These are phyloP conservation scores for Apodemus sylvaticus DNA, from an alignment of 2,113 vertebrate species.

Conservation along the genomic window DNA sequence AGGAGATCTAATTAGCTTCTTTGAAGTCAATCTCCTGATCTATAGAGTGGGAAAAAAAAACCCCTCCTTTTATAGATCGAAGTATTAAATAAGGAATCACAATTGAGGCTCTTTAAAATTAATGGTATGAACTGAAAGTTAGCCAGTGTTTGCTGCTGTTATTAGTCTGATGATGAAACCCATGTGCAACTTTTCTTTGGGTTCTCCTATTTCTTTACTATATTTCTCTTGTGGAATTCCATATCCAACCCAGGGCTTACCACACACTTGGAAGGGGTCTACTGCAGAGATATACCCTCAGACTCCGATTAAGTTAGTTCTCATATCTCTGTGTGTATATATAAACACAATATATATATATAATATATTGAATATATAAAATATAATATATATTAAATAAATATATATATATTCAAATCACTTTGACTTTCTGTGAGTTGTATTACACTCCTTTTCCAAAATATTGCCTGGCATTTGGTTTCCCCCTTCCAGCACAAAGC, in stretches of 20 bases:
- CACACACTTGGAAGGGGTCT: background rate
- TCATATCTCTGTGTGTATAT: too few relatives aligned
- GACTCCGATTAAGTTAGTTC: background rate
- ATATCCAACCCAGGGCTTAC: background rate
- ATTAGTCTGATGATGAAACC: background rate
- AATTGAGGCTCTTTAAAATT: background rate
- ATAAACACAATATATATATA: too few relatives aligned
- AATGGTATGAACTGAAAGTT: background rate
- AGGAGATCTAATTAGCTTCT: background rate
- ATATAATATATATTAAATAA: too few relatives aligned
- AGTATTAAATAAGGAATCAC: background rate
- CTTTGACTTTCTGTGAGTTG: background rate
- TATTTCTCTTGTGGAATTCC: background rate
- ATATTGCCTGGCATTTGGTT: background rate
- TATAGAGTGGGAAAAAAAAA: background rate
- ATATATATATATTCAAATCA: background rate
- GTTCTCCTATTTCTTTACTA: background rate
- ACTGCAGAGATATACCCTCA: accelerated
- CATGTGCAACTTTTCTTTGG: background rate
- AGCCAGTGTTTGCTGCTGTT: background rate
- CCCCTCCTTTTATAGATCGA: background rate
- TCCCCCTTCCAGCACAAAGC: background rate
- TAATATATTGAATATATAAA: too few relatives aligned
- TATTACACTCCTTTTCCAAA: background rate
- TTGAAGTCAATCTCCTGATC: background rate